Percentiles rank a stretch among this genome's conserved stretches.
These are phyloP conservation scores for Nemurella pictetii DNA, from an alignment of 2,888 invertebrate species.

Conservation along the genomic window DNA sequence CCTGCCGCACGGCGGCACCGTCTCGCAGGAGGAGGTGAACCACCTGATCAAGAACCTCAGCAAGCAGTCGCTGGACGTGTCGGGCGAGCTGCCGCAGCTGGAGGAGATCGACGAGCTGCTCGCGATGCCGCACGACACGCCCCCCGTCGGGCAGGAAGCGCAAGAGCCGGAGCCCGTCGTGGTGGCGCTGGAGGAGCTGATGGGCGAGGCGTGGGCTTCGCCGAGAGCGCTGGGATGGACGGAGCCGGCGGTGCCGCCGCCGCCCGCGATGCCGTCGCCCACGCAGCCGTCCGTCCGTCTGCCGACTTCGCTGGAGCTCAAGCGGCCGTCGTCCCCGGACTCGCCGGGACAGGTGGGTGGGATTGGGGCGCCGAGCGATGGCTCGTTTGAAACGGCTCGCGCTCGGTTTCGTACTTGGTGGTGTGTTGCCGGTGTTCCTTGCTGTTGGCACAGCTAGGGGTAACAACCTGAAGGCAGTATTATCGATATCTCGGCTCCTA, in stretches of 20 bases:
- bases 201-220: background rate
- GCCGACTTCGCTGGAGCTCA: background rate
- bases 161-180: background rate
- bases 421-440: too few species aligned
- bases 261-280: background rate
- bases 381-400: too few species aligned
- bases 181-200: background rate
- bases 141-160: background rate
- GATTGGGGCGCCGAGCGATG: background rate
- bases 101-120: background rate
- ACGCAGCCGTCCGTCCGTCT: background rate
- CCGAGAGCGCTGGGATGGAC: background rate
- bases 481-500: too few species aligned
- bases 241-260: background rate
- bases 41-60: background rate
- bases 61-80: background rate
- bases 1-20: slow-evolving; percentile 60
- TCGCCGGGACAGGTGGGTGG: background rate
- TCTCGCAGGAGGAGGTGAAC: slow-evolving; percentile 49
- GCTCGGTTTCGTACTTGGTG: too few species aligned
- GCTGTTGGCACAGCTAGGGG: too few species aligned
- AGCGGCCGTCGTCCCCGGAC: background rate
- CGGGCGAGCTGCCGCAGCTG: background rate
- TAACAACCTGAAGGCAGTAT: too few species aligned
- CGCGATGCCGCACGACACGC: background rate